Conservation (phyloP, 2,888 invertebrate species). For the Fragum sueziense region DNA sequence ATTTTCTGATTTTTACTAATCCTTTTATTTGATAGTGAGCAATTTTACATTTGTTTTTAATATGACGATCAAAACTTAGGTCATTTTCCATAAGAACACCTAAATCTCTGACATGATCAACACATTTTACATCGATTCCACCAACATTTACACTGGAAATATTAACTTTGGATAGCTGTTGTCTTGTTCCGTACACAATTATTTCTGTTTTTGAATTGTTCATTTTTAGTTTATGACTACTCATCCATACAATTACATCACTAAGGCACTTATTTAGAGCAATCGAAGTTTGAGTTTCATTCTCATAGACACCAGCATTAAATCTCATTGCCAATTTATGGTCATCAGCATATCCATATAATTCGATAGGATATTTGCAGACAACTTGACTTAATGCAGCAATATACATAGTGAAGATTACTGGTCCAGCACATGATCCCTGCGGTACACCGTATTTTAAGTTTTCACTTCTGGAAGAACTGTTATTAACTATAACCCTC, state of each 20-base stretch:
- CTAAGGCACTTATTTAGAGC: slow-evolving; percentile 25
- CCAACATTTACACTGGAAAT: too few relatives aligned
- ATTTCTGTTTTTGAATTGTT: slow-evolving; percentile 27
- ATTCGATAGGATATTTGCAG: slow-evolving; percentile 21
- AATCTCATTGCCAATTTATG: slow-evolving; percentile 42
- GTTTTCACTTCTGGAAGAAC: slow-evolving; percentile 16
- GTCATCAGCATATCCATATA: slow-evolving; percentile 41
- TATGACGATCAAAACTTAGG: too few relatives aligned
- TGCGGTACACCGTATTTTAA: slow-evolving; percentile 38
- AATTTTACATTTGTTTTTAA: slow-evolving; percentile 33
- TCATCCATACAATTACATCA: slow-evolving; percentile 42
- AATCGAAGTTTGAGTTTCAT: neutral
- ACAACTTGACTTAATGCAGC: slow-evolving; percentile 40
- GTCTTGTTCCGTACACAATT: too few relatives aligned
- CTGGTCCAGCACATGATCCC: slow-evolving; percentile 40
- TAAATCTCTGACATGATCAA: too few relatives aligned
- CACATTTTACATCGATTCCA: too few relatives aligned
- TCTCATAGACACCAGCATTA: neutral
- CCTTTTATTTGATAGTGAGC: slow-evolving; percentile 17
- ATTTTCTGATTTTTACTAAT: slow-evolving; percentile 19
- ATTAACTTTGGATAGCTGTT: slow-evolving; percentile 14
- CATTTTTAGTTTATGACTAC: slow-evolving; percentile 39
- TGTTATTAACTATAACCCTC: too few relatives aligned
- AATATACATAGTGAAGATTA: slow-evolving; percentile 40
- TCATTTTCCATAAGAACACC: neutral